Evolutionary conservation across 2,888 invertebrate genomes (phyloP).

Genomic region (Ischnus inquisitorius): DNA sequence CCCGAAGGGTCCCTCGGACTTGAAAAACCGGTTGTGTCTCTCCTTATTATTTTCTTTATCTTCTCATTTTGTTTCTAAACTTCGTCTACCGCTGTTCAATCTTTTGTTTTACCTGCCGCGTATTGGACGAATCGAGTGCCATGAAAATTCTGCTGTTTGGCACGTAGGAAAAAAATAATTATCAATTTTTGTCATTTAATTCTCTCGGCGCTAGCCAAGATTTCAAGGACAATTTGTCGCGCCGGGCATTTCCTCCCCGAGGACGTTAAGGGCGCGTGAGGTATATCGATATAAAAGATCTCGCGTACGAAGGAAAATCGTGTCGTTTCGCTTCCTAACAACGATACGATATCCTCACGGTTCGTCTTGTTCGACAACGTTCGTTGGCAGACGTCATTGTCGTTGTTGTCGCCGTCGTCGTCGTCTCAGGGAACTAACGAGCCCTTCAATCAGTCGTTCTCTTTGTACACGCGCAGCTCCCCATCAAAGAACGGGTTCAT

Average conservation of each 20-base stretch:
- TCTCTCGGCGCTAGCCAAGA: background rate
- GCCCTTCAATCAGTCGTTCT: conserved; percentile 62
- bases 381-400: conserved; percentile 46
- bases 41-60: conserved; percentile 30
- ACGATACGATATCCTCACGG: conserved; percentile 33
- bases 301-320: background rate
- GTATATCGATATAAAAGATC: conserved; percentile 15
- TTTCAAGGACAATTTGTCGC: conserved; percentile 1
- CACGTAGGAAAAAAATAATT: no score
- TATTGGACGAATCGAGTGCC: background rate
- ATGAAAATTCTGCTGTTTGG: background rate
- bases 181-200: no score
- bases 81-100: conserved; percentile 3
- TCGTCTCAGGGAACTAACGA: conserved; percentile 62
- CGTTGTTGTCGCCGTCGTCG: conserved; percentile 43
- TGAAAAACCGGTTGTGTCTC: conserved; percentile 49
- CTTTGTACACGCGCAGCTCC: conserved; percentile 42
- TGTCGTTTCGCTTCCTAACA: conserved; percentile 23
- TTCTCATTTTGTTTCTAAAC: conserved; percentile 28
- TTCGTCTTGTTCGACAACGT: conserved; percentile 1
- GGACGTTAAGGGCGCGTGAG: background rate
- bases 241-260: background rate
- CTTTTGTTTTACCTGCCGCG: background rate
- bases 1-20: conserved; percentile 4
- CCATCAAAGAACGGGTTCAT: conserved; percentile 53